Conservation (phyloP, 2,888 invertebrate species). For the Pristionchus fissidentatus region DNA sequence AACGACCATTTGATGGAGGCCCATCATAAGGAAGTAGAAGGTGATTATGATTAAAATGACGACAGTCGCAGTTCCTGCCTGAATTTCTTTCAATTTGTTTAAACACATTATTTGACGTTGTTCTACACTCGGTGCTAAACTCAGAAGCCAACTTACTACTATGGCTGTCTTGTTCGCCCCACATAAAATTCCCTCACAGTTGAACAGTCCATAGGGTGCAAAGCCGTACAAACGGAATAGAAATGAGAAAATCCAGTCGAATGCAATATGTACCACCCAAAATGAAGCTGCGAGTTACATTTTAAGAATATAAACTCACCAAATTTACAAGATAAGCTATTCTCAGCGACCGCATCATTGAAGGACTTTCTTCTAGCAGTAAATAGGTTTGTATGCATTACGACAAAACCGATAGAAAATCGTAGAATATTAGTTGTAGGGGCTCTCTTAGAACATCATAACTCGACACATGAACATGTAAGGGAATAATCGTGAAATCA, state of each 20-base stretch:
- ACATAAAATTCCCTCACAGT: background rate
- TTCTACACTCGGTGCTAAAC: too few relatives aligned
- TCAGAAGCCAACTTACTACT: background rate
- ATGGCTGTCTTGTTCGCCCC: background rate
- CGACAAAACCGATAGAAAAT: too few relatives aligned
- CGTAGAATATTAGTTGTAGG: too few relatives aligned
- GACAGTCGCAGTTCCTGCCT: background rate
- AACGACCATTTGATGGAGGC: background rate
- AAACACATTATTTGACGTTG: too few relatives aligned
- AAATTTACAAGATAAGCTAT: background rate
- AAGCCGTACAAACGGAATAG: background rate
- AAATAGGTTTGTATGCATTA: too few relatives aligned
- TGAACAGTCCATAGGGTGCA: background rate
- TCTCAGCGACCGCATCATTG: background rate
- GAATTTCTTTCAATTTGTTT: too few relatives aligned
- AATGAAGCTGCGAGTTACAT: background rate
- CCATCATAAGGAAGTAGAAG: background rate
- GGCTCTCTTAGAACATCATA: too few relatives aligned
- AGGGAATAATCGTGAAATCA: too few relatives aligned
- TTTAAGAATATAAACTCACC: too few relatives aligned
- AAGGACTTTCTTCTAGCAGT: background rate
- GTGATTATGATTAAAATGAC: background rate
- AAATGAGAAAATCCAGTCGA: background rate
- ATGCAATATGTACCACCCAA: background rate
- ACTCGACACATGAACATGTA: too few relatives aligned